Evolutionary conservation across 2,113 vertebrate species (phyloP), one percentile per base, ranked within the genome.

Genomic region (Butorides virescens): DNA sequence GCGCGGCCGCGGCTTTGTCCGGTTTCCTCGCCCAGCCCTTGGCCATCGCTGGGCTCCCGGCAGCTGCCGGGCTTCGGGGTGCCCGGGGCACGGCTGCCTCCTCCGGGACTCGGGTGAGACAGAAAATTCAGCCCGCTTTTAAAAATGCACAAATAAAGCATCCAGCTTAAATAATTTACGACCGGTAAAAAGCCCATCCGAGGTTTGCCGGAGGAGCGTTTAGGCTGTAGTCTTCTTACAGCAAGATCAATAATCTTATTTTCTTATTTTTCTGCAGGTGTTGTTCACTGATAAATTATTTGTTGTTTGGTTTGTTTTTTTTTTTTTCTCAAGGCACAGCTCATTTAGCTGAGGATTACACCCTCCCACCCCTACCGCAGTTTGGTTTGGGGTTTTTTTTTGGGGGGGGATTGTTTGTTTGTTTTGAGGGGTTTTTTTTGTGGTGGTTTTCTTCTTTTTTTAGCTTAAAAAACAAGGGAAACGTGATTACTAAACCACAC

Each of bases 101-200:
- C 50, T 17, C 2, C 3, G 80, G 63, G 65, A 6, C 4, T 32
- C 66, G 3, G 46, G 3, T 4, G 2, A 12, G 30, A 76, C 20
- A 20, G 37, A 37, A 37, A 76, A 61, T 20, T 5, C 59, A 30
- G 23, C 67, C 52, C 9, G 0, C 6, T 59, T 37, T 73, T 2
- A 2, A 23, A 52, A 56, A 63, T 2, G 2, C 73, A 25, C 16
- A 2, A 42, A 7, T 15, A 22, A 49, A 66, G 5, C 39, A 1
- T 19, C 39, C 3, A 0, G 20, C 25, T 55, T 36, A 2, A 82
- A 42, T 82, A 49, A 56, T 30, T 25, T 11, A 53, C 27, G 44
- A 5, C 1, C 39, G 3, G 37, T 2, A 1, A 65, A 12, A 34
- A 70, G 72, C 89, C 5, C 46, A 4, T 7, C 42, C 1, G 76